Conservation (phyloP, 2,797 vertebrate genomes). For the Anas flavirostris region DNA sequence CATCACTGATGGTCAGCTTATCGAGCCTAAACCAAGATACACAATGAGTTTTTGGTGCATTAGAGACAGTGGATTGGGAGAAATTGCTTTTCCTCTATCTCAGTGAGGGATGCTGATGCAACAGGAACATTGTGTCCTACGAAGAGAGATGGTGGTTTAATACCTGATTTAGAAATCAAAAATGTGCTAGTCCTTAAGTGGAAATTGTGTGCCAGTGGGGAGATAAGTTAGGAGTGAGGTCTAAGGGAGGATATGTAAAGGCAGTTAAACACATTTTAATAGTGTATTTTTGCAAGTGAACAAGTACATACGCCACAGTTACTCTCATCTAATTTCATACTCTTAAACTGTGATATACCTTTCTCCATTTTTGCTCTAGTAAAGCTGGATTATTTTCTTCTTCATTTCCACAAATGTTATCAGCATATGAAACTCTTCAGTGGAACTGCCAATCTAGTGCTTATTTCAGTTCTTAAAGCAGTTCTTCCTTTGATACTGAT, state of each 20-base stretch:
- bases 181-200: not conserved
- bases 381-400: not conserved
- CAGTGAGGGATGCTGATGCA: not conserved
- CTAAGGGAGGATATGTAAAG: not conserved
- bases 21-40: not conserved
- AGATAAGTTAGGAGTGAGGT: not conserved
- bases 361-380: not conserved
- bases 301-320: not conserved
- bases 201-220: not conserved
- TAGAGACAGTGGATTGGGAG: not conserved
- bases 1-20: not conserved
- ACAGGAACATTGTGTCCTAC: not conserved
- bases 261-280: not conserved
- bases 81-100: not conserved
- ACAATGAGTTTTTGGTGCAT: accelerated
- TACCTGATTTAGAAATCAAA: not conserved
- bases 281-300: not conserved
- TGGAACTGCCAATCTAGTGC: not conserved
- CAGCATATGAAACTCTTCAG: not conserved
- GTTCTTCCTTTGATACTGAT: not conserved
- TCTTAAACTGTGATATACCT: not conserved
- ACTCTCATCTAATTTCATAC: not conserved
- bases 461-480: not conserved
- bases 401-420: not conserved
- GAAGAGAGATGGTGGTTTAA: not conserved